A percentile compares a stretch with the other conserved stretches of the same genome.
Evolutionary conservation across 2,888 invertebrate species (phyloP).

Genomic region (Agrochola lychnidis): DNA sequence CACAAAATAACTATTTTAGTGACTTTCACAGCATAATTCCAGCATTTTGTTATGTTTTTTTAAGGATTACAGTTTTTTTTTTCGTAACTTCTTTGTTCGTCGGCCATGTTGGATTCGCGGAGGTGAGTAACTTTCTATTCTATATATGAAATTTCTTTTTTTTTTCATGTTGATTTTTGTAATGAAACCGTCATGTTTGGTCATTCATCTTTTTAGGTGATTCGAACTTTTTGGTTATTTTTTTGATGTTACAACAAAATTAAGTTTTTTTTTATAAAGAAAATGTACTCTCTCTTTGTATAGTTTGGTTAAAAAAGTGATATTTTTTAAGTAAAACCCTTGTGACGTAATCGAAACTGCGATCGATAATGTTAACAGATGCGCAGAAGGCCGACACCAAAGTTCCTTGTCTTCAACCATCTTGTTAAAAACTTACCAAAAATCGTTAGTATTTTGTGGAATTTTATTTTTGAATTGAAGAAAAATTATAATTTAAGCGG

Average conservation of each 20-base stretch:
- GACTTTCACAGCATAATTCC: constrained; percentile 19
- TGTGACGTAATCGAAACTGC: constrained; percentile 34
- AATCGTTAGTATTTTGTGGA: not conserved
- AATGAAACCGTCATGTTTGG: not conserved
- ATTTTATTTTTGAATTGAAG: not conserved
- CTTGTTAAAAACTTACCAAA: constrained; percentile 9
- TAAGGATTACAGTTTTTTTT: constrained; percentile 66
- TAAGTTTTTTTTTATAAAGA: not conserved
- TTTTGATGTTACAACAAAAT: not conserved
- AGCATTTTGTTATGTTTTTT: constrained; percentile 51
- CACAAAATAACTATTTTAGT: constrained; percentile 41
- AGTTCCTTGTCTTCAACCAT: constrained; percentile 28
- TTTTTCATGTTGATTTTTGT: constrained; percentile 25
- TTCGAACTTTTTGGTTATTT: not conserved
- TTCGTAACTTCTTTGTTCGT: constrained; percentile 72
- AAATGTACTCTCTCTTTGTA: constrained; percentile 36
- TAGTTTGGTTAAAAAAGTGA: constrained; percentile 18
- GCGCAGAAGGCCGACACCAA: constrained; percentile 31
- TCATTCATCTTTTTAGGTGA: constrained; percentile 14
- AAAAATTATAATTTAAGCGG: constrained; percentile 18
- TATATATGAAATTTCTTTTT: constrained; percentile 68
- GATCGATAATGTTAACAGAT: constrained; percentile 44
- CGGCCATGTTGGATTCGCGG: constrained; percentile 78
- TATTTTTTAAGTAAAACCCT: not conserved
- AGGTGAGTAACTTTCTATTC: constrained; percentile 80